Percentiles rank a stretch among this genome's conserved stretches.
These are phyloP conservation scores for Periophthalmus modestus DNA, from an alignment of 2,113 vertebrate species.

Conservation along the genomic window DNA sequence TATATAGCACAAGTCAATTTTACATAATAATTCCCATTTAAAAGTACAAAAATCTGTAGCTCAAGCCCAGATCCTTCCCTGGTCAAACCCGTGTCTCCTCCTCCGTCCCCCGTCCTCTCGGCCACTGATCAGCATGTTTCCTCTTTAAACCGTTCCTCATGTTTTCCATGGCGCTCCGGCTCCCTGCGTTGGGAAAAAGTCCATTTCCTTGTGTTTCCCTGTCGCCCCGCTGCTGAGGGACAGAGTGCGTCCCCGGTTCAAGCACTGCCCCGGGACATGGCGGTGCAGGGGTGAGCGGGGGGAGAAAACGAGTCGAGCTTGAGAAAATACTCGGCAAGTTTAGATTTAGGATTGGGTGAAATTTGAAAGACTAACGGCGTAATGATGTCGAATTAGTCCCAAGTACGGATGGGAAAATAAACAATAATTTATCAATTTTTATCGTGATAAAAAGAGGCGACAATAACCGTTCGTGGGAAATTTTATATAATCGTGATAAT, in stretches of 20 bases:
- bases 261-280: conserved; percentile 66
- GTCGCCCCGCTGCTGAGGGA: conserved; percentile 76
- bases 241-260: conserved; percentile 75
- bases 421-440: no score
- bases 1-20: no score
- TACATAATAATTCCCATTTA: no score
- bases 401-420: no score
- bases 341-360: conserved; percentile 40
- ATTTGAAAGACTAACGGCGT: conserved; percentile 29
- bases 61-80: not conserved
- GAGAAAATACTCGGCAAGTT: conserved; percentile 72
- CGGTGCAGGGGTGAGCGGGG: conserved; percentile 43
- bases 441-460: no score
- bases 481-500: no score
- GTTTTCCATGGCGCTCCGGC: conserved; percentile 52
- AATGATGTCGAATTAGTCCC: conserved; percentile 4
- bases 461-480: no score
- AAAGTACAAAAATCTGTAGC: not conserved
- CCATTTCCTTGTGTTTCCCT: conserved; percentile 69
- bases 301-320: conserved; percentile 74
- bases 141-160: conserved; percentile 68
- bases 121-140: conserved; percentile 66
- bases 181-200: conserved; percentile 64
- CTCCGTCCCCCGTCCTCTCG: conserved; percentile 14
- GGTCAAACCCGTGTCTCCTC: not conserved